Base-by-base conservation (phyloP, 2,113 vertebrate genomes). In the Brevimyrus niger region DNA sequence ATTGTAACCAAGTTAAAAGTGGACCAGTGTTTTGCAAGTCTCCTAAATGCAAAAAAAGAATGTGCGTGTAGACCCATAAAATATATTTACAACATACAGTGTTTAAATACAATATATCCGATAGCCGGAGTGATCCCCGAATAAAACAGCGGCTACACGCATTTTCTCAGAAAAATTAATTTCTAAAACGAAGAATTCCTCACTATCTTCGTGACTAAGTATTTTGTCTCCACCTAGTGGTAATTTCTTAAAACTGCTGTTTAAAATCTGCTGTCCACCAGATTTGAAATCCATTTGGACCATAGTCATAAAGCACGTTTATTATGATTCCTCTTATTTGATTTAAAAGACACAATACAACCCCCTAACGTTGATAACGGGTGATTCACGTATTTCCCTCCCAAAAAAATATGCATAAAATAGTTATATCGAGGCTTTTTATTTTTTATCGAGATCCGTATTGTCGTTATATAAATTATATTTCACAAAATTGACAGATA, bases 181-280 rank as follows among this genome's bases (percentile, higher is more conserved):
- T 65, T 27, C 58, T n/a, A 3, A 65, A 65, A 27, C 61, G 8
- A 27, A 27, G 3, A 65, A 65, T 65, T 31, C n/a, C 9, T 65
- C 61, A 9, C 31, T 65, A 65, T 31, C 61, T 65, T 65, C n/a
- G 61, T 31, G 61, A 65, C n/a, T 27, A 65, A 31, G 51, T 46
- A 19, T 53, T 89, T 53, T 87, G 89, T 69, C 89, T 53, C 89
- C 84, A n/a, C 84, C 84, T 51, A 17, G 85, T 89, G 89, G 84
- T 19, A 10, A 47, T 23, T 31, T 23, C 15, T 1, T 27, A 38
- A 53, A 27, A 86, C 23, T 83, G 21, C 51, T 1, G 35, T 42
- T 38, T 76, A 17, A 73, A 15, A 31, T 15, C 31, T 76, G 11
- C 31, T 38, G 27, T 38, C 27, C 10, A 73, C 69, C 31, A 73